A percentile compares a stretch with the other conserved stretches of the same genome.
These are phyloP conservation scores for Notechis scutatus DNA, from an alignment of 2,113 vertebrate genomes.

Conservation along the genomic window DNA sequence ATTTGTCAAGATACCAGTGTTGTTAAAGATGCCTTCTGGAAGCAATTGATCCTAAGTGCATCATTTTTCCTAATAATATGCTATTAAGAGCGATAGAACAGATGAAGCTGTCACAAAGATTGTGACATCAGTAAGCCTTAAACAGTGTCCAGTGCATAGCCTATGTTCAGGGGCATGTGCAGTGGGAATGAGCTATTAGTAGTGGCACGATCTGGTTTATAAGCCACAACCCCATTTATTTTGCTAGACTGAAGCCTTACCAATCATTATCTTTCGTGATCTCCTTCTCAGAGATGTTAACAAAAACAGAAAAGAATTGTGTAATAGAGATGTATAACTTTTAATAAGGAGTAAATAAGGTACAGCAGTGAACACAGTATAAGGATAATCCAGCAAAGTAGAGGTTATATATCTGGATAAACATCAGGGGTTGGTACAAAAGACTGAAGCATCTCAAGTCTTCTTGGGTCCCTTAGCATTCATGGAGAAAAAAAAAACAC, in stretches of 20 bases:
- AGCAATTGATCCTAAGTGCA: not conserved
- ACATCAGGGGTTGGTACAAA: too few species aligned
- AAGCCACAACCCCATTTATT: too few species aligned
- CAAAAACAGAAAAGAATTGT: too few species aligned
- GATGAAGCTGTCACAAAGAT: not conserved
- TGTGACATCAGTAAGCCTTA: not conserved
- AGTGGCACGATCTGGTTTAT: not conserved
- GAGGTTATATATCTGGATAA: too few species aligned
- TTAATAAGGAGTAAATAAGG: too few species aligned
- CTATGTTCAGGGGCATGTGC: not conserved
- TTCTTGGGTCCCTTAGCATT: fast-evolving
- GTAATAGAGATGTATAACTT: too few species aligned
- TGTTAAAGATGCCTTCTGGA: not conserved
- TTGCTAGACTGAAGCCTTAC: too few species aligned
- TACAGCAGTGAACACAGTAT: too few species aligned
- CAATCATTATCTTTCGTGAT: too few species aligned
- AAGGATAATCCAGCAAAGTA: too few species aligned
- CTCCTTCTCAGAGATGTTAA: too few species aligned
- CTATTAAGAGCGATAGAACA: not conserved
- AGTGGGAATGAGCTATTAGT: not conserved
- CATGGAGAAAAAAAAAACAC: slow-evolving; percentile 2
- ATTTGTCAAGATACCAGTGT: too few species aligned
- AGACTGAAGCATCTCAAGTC: not conserved
- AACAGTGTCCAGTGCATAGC: not conserved
- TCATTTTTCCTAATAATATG: not conserved